phyloP scores from a whole-genome alignment of 2,113 vertebrate species.

The Pardalotus punctatus region DNA sequence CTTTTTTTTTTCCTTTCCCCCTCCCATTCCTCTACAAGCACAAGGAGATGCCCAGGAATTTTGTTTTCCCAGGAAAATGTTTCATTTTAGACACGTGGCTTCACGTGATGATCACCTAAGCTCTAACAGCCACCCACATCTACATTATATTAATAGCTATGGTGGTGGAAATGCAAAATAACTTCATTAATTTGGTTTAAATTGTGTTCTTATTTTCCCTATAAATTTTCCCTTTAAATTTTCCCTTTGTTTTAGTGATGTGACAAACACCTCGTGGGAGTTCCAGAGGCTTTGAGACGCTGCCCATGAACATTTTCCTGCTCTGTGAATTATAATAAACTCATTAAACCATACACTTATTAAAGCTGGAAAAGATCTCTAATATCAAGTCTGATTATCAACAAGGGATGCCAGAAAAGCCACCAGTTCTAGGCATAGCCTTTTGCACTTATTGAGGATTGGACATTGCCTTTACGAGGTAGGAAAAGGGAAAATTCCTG shows the following conservation, averaged over 20 bases:
- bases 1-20: no score
- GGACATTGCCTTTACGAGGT: background rate
- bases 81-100: background rate
- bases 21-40: rapidly evolving
- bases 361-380: background rate
- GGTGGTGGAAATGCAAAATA: background rate
- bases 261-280: background rate
- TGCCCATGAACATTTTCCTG: background rate
- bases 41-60: no score
- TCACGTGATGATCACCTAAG: background rate
- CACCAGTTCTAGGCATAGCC: background rate
- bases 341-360: background rate
- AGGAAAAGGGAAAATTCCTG: background rate
- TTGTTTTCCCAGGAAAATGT: background rate
- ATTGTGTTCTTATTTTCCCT: no score
- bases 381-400: background rate
- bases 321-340: background rate
- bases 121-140: background rate
- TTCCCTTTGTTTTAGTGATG: background rate
- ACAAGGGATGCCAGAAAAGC: background rate
- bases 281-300: background rate
- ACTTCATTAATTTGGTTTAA: background rate
- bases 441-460: background rate
- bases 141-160: background rate
- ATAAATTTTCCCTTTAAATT: background rate